Evolutionary conservation across 2,113 vertebrate genomes (phyloP).

Genomic region (Apteryx owenii): DNA sequence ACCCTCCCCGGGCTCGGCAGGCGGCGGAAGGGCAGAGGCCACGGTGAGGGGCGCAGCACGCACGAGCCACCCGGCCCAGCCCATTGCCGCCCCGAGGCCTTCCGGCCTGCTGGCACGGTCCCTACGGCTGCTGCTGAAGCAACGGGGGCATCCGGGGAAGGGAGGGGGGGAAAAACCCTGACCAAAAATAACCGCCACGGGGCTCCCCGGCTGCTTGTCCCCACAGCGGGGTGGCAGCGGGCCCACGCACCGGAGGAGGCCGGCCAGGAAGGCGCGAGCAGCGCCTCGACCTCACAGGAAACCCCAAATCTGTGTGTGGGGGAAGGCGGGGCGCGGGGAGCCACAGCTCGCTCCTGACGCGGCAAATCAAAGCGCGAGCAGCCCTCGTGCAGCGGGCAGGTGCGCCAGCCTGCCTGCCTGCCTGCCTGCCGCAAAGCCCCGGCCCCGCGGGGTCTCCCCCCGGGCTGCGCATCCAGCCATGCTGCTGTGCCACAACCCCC

Average conservation of each 20-base stretch:
- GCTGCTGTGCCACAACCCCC: background rate
- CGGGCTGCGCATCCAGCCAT: too few species aligned
- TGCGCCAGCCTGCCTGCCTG: too few species aligned
- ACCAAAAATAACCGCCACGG: background rate
- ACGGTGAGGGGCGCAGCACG: background rate
- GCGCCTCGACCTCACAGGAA: background rate
- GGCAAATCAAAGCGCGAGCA: background rate
- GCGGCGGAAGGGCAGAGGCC: background rate
- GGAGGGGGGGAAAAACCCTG: background rate
- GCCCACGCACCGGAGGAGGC: accelerated
- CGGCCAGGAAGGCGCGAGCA: background rate
- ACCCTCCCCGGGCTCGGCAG: too few species aligned
- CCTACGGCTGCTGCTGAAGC: background rate
- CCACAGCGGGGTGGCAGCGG: too few species aligned
- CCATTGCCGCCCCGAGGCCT: background rate
- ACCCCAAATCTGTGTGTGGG: background rate
- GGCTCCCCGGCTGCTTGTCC: background rate
- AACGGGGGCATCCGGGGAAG: too few species aligned
- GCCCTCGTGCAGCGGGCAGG: background rate
- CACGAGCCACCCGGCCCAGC: background rate
- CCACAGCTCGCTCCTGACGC: accelerated
- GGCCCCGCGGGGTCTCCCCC: background rate
- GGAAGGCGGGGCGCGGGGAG: background rate
- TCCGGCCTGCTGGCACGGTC: background rate
- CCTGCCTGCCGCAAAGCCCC: too few species aligned